Base-by-base conservation (phyloP, 2,113 vertebrate species). In the Merops nubicus region DNA sequence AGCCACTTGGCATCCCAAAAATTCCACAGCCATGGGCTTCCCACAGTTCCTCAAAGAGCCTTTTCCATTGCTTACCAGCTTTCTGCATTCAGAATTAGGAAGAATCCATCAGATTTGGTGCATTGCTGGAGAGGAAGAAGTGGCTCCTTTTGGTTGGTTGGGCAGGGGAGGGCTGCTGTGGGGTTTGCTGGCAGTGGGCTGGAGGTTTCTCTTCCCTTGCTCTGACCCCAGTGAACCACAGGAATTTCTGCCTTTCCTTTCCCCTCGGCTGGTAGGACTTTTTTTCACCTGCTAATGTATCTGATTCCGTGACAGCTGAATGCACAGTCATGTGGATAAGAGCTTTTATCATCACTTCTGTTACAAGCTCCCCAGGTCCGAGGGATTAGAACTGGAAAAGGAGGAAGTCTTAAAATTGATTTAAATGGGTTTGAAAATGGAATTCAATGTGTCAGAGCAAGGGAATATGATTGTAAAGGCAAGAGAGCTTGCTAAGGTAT, bases 301-400 rank as follows among this genome's bases (percentile, higher is more conserved):
- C 54, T 80, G 68, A 90, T 88, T 67, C 82, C 0, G 0, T 80
- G 88, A 40, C 19, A 60, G 75, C 85, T 91, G 90, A 90, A 65
- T 88, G 72, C 85, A 69, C 53, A 73, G 85, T 69, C 40, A 11
- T 65, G 91, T 77, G 89, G 70, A 47, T 53, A 63, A 80, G 63
- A 93, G 90, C 94, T 96, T 95, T 83, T 95, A 78, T 89, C 89
- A 87, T 78, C 65, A 11, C 40, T 89, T 77, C 85, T 91, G 10
- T 88, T 95, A 65, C 74, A 85, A 94, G 89, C 85, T 92, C 85
- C 82, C 63, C 60, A 9, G 42, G 70, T 83, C 70, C 38, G 28
- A 62, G n/a, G n/a, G 36, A 93, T 91, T 89, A 90, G 67, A 93
- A 62, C 7, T 80, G 43, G 85, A 60, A 88, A 74, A 80, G 42